Evolutionary conservation across 2,113 vertebrate species (phyloP).

Genomic region (Pomatorhinus ruficollis): DNA sequence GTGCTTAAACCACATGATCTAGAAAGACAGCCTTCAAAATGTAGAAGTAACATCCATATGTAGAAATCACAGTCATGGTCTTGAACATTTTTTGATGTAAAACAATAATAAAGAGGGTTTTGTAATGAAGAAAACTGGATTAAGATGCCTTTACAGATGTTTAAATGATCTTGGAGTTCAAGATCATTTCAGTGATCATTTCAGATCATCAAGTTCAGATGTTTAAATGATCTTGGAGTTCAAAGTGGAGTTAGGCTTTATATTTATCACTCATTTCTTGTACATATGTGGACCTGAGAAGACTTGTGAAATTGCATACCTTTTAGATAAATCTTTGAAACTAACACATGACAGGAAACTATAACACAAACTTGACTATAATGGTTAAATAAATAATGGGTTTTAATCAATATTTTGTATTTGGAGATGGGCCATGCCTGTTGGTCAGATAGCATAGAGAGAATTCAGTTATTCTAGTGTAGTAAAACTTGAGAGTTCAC

Average conservation of each 20-base stretch:
- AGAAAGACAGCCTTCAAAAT: background rate
- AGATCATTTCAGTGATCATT: no score
- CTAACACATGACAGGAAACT: background rate
- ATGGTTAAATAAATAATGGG: background rate
- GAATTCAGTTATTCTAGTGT: background rate
- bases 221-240: background rate
- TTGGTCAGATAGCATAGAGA: background rate
- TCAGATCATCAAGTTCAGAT: no score
- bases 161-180: background rate
- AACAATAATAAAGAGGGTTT: background rate
- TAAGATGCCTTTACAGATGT: background rate
- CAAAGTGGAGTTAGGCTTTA: background rate
- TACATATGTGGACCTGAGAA: background rate
- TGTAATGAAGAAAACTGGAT: background rate
- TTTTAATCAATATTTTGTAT: background rate
- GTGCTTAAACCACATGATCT: background rate
- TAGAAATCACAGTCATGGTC: background rate
- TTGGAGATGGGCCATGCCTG: background rate
- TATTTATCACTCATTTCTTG: background rate
- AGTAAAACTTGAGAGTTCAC: background rate
- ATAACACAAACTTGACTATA: background rate
- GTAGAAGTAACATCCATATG: background rate
- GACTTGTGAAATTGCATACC: background rate
- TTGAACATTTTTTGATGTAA: background rate
- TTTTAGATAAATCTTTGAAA: background rate